Base-by-base conservation (phyloP, 2,888 invertebrate species). In the Lucinisca nassula region DNA sequence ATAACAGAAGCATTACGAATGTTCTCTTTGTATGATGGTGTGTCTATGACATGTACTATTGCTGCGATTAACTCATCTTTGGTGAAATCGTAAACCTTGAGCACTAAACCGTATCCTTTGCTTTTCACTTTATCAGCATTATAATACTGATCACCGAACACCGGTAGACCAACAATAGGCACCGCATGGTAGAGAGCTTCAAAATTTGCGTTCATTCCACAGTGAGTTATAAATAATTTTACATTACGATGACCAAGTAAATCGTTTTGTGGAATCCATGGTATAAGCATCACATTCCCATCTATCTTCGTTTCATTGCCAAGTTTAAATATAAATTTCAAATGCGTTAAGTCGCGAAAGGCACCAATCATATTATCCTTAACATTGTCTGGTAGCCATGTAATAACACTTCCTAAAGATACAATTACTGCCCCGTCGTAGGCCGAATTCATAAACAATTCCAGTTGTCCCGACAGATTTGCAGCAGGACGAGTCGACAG, bases 211-310 rank as follows among this genome's bases (percentile, higher is more conserved):
- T 92, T 92, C 38, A 77, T 87, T 1, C 94, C 94, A 40, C 92
- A 93, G 76, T 94, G 94, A 12, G 93, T 91, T 14, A 94, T 87
- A 74, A 94, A 92, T 14, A 92, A 78, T 79, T 90, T 91, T 6
- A 85, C 83, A 35, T 90, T 92, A 8, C 49, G 74, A 72, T 94
- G 92, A 17, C 84, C 92, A 21, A 93, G 89, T 0, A 94, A 73
- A 45, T 92, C 92, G 38, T 92, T 90, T n/a, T n/a, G n/a, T n/a
- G n/a, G n/a, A n/a, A n/a, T n/a, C n/a, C n/a, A n/a, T n/a, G n/a
- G n/a, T n/a, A 74, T 94, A 92, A 12, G 93, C 17, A 85, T 32
- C 1, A 92, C 79, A 45, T 90, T 86, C 0, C 55, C 75, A 0
- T 67, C 78, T 35, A 77, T 73, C n/a, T 84, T 45, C 12, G 77